These are phyloP conservation scores for Pipa parva DNA, from an alignment of 2,113 vertebrate genomes.

Conservation along the genomic window DNA sequence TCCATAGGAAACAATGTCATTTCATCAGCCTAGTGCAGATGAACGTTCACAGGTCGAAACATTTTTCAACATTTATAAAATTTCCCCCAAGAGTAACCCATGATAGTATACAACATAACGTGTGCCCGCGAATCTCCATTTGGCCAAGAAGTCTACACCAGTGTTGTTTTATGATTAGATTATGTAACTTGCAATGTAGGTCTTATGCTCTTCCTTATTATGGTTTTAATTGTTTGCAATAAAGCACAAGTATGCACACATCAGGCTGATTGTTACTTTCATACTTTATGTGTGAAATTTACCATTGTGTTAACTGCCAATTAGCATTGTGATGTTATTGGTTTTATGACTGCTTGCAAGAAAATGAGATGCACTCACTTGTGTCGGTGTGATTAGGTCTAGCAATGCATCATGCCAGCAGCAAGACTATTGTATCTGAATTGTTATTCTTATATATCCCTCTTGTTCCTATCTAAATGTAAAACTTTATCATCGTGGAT, in stretches of 20 bases:
- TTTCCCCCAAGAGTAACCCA: no score
- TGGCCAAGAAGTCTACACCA: no score
- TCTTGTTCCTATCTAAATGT: constrained; percentile 13
- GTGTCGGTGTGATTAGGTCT: neutral
- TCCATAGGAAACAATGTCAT: no score
- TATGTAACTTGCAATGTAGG: neutral
- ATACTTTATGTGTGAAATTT: constrained; percentile 29
- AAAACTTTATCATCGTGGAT: constrained; percentile 2
- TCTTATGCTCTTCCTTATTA: constrained; percentile 25
- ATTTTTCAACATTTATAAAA: no score
- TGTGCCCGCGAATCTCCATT: no score
- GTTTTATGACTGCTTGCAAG: constrained; percentile 11
- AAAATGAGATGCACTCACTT: constrained; percentile 11
- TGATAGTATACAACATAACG: no score
- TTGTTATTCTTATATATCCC: neutral
- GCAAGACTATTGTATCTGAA: neutral
- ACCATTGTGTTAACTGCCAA: constrained; percentile 29
- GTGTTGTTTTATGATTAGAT: neutral
- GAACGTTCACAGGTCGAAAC: no score
- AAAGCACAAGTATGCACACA: constrained; percentile 27
- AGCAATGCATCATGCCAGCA: neutral
- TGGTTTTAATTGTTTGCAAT: constrained; percentile 30
- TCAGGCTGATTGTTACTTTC: constrained; percentile 34
- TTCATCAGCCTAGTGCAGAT: no score
- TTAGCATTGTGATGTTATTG: constrained; percentile 17